Conservation (phyloP, 1,140 invertebrate species). For the Drosophila teissieri region DNA sequence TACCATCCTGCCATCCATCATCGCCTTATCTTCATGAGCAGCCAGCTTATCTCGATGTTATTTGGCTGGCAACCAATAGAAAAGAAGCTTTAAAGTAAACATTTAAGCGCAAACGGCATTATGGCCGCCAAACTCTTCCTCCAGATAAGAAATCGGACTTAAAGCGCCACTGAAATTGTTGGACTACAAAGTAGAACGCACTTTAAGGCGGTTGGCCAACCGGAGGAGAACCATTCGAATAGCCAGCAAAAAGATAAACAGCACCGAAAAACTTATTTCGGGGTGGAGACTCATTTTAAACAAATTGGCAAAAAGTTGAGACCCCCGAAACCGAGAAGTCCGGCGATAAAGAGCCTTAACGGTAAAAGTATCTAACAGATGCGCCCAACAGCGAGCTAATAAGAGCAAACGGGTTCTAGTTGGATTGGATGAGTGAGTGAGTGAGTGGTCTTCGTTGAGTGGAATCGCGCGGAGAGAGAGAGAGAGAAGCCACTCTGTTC, state of each 20-base stretch:
- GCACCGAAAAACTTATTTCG: slow-evolving; percentile 8
- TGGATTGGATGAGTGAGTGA: slow-evolving; percentile 28
- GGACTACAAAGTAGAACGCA: slow-evolving; percentile 43
- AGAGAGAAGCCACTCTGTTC: slow-evolving; percentile 7
- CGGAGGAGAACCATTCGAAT: slow-evolving; percentile 27
- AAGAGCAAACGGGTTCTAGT: slow-evolving; percentile 68
- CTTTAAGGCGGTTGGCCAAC: slow-evolving; percentile 70
- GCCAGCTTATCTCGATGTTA: slow-evolving; percentile 7
- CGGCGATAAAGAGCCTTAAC: slow-evolving; percentile 64
- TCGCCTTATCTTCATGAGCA: slow-evolving; percentile 5
- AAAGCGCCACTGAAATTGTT: slow-evolving; percentile 18
- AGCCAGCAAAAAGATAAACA: slow-evolving; percentile 16
- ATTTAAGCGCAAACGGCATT: slow-evolving; percentile 39
- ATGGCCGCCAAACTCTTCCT: slow-evolving; percentile 15
- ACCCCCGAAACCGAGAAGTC: neutral
- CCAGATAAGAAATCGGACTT: slow-evolving; percentile 39
- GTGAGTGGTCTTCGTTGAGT: slow-evolving; percentile 12
- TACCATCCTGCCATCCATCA: slow-evolving; percentile 20
- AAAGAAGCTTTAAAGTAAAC: slow-evolving; percentile 39
- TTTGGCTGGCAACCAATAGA: slow-evolving; percentile 31
- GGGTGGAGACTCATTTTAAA: slow-evolving; percentile 73
- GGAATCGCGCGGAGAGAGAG: slow-evolving; percentile 13
- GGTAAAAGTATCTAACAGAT: slow-evolving; percentile 72
- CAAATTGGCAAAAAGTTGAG: slow-evolving; percentile 19
- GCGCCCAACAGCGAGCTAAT: slow-evolving; percentile 62